Base-by-base conservation (phyloP, 2,888 invertebrate genomes). In the Notodonta ziczac region DNA sequence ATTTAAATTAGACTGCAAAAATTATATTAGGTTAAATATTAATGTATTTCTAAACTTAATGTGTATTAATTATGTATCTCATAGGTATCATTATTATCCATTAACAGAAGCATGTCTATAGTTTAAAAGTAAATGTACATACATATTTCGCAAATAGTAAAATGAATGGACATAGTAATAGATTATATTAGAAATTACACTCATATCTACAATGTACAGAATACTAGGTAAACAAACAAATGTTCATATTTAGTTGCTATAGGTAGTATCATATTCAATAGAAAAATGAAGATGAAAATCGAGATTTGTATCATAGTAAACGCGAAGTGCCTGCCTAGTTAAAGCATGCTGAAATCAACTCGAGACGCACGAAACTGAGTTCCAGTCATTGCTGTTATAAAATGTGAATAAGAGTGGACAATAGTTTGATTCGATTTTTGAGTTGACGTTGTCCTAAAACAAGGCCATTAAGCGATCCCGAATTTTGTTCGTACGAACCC, bases 241-340 rank as follows among this genome's bases (percentile, higher is more conserved):
- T 46, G 13, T 46, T n/a, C 9, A 46, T n/a, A n/a, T n/a, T n/a
- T 46, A 46, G 42, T 46, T 46, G 4, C 2, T 5, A 50, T 4
- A 50, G 50, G 16, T 50, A 50, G 50, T 50, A 16, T 50, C 16
- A 35, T 50, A 16, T 4, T 53, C 12, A 6, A 35, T 35, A 3
- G 53, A 53, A 5, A 35, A 13, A 35, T n/a, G 13, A 53, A 35
- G 50, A 16, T n/a, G 35, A 35, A 7, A 13, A 13, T 35, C 13
- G 35, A 35, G 53, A 55, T 32, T 56, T 56, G 55, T 69, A 64
- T 52, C 58, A 61, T 62, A 63, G 57, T 61, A 40, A 62, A 52
- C 57, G 57, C 58, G 63, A 67, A 59, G 59, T 77, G 76, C 76
- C 76, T 77, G 76, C 73, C 68, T 84, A 83, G 80, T 74, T 63